A percentile compares a stretch with the other conserved stretches of the same genome.
phyloP scores from a whole-genome alignment of 2,888 invertebrate genomes.

The Cantharis flavilabris region DNA sequence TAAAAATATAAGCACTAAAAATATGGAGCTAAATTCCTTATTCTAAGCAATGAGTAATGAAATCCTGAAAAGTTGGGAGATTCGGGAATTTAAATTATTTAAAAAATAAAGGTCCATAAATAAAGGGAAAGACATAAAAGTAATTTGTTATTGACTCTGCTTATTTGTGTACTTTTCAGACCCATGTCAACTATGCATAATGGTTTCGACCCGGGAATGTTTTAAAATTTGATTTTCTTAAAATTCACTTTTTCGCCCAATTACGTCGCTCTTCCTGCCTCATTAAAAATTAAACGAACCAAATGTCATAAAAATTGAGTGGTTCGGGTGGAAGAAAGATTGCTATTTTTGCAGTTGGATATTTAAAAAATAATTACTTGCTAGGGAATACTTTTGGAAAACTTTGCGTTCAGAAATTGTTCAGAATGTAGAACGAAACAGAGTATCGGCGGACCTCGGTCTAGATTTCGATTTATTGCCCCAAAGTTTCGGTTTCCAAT shows the following conservation, averaged over 20 bases:
- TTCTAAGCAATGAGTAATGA: background rate
- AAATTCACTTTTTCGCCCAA: background rate
- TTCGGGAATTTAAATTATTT: background rate
- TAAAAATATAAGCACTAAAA: background rate
- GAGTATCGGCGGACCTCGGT: slow-evolving; percentile 41
- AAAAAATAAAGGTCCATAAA: background rate
- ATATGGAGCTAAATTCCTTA: background rate
- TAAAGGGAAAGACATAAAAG: background rate
- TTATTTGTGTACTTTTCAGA: slow-evolving; percentile 1
- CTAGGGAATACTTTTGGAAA: slow-evolving; percentile 38
- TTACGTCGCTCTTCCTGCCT: background rate
- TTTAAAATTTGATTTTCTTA: background rate
- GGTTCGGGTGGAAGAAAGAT: background rate
- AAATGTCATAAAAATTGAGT: background rate
- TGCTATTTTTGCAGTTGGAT: slow-evolving; percentile 3
- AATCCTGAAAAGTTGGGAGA: background rate
- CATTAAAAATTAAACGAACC: background rate
- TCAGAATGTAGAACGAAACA: slow-evolving; percentile 36
- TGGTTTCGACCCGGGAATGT: background rate
- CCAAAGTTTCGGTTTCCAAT: slow-evolving; percentile 52
- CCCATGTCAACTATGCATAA: background rate
- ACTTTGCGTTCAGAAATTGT: slow-evolving; percentile 43
- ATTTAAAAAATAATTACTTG: slow-evolving; percentile 33
- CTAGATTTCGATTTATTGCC: slow-evolving; percentile 49
- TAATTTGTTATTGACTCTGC: background rate